Base-by-base conservation (phyloP, 2,113 vertebrate genomes). In the Aegithalos caudatus region DNA sequence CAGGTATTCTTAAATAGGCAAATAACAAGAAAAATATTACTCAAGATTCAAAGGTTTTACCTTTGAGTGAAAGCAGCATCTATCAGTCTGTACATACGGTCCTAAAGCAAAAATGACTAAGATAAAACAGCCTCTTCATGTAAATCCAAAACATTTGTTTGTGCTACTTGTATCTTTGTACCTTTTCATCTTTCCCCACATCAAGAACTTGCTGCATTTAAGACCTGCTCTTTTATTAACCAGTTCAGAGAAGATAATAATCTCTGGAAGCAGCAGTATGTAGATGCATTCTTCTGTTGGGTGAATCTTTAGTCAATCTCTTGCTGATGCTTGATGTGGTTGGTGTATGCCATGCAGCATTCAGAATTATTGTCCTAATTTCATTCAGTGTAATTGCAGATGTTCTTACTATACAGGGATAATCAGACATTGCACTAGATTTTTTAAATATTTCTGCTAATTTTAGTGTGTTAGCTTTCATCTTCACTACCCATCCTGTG, bases 321-420 rank as follows among this genome's bases (percentile, higher is more conserved):
- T 80, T 76, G 48, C 79, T 90, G 66, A 27, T 92, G 53, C 70
- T 58, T 60, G 57, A 51, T 81, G 73, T 89, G 27, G 22, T 58
- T 90, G 82, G 27, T 88, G 27, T 48, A 57, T 79, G 48, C 48
- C 31, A 45, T 76, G 78, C 76, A 91, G 28, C 1, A 0, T 71
- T 93, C 74, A 80, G 44, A 94, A 61, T 94, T 88, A 82, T 8
- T 93, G 66, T 82, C 50, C 71, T 80, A 12, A 60, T 90, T 97
- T 93, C 71, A 87, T 20, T 90, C 62, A 37, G 6, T 67, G 31
- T 87, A 67, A 57, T 79, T 85, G 57, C 48, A 90, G 73, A 61
- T 90, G 25, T 90, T 81, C 56, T 88, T 64, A n/a, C 40, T 67
- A 5, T 56, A 44, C 44, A 56, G 31, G 20, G n/a, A 67, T 85